phyloP scores from a whole-genome alignment of 2,888 invertebrate genomes.

The Aproaerema taeniolella region DNA sequence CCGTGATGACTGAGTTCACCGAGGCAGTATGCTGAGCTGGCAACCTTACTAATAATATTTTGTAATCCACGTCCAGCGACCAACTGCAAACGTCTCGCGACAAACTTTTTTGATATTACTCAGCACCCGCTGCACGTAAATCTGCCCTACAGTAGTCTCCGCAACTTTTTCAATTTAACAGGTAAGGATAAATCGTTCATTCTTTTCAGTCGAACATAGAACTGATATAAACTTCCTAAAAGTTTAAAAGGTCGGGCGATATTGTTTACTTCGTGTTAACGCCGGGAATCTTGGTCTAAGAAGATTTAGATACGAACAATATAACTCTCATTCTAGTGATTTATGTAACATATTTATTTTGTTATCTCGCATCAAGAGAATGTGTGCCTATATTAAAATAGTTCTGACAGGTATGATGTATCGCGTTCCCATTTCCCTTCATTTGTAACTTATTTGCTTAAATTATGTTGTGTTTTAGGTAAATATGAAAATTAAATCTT shows the following conservation, averaged over 20 bases:
- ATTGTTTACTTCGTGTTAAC: background rate
- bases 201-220: slow-evolving; percentile 75
- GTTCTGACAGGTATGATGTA: background rate
- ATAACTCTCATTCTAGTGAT: background rate
- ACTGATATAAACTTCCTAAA: slow-evolving; percentile 68
- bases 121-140: slow-evolving; percentile 70
- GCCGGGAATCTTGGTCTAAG: background rate
- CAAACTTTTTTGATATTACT: slow-evolving; percentile 75
- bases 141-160: slow-evolving; percentile 68
- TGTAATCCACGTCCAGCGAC: no score
- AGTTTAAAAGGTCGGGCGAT: slow-evolving; percentile 35
- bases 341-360: background rate
- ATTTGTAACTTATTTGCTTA: background rate
- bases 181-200: slow-evolving; percentile 76
- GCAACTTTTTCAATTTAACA: slow-evolving; percentile 77
- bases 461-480: no score
- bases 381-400: background rate
- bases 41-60: no score
- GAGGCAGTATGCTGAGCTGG: no score
- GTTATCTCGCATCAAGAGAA: background rate
- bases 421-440: background rate
- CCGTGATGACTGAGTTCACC: no score
- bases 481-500: no score
- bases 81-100: slow-evolving; percentile 39
- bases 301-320: background rate